phyloP scores from a whole-genome alignment of 53 echinoderm and acorn worm species.

The Henricia sp. region DNA sequence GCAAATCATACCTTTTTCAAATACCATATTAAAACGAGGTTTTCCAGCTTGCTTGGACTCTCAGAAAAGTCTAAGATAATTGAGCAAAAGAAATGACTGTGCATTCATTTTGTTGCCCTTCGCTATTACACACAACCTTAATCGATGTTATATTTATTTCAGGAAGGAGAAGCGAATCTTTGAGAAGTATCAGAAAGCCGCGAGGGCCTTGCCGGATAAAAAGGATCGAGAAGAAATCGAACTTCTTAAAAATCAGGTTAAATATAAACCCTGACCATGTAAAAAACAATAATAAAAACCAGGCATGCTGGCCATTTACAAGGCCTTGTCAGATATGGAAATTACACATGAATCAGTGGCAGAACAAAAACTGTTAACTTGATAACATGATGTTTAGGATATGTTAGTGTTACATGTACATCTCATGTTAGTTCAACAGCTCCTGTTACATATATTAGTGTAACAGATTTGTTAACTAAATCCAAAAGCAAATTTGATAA shows the following conservation, averaged over 20 bases:
- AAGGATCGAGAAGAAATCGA: constrained; percentile 92
- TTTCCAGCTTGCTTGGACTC: neutral
- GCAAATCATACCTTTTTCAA: too few relatives aligned
- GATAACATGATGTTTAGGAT: too few relatives aligned
- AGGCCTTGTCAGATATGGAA: neutral
- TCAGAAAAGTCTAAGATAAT: constrained; percentile 1
- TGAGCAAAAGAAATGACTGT: neutral
- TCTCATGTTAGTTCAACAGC: too few relatives aligned
- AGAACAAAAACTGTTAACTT: neutral
- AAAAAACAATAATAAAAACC: too few relatives aligned
- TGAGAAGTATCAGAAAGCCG: constrained; percentile 93
- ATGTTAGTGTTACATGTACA: too few relatives aligned
- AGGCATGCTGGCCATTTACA: too few relatives aligned
- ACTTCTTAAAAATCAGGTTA: constrained; percentile 78
- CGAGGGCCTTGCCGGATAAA: constrained; percentile 89
- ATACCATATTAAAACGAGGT: too few relatives aligned
- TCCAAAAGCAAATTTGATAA: too few relatives aligned
- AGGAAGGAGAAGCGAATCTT: constrained; percentile 92
- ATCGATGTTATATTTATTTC: neutral
- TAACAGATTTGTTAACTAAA: too few relatives aligned
- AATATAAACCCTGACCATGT: neutral
- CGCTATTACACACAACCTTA: too few relatives aligned
- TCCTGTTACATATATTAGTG: too few relatives aligned
- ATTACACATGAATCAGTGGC: neutral
- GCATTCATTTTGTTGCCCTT: too few relatives aligned